Base-by-base conservation (phyloP, 1,140 invertebrate genomes). In the Drosophila fuyamai region DNA sequence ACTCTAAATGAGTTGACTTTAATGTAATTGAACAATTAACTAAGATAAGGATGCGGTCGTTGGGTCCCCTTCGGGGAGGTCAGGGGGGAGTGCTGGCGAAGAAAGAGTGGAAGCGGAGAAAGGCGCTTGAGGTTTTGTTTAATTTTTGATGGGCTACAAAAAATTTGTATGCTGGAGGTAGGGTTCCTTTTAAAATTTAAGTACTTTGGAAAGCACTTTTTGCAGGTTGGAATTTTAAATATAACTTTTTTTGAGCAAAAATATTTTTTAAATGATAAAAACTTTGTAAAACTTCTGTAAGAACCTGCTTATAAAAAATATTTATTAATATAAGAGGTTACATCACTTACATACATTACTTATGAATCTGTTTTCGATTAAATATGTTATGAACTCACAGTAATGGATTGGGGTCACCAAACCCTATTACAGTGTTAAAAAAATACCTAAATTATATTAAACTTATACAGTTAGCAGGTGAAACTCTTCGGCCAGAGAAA, bases 1-100 rank as follows among this genome's bases (percentile, higher is more conserved):
- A 75, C 55, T 48, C 59, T 46, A 76, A 81, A 81, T 59, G 78
- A 62, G 58, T 68, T 56, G 66, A 57, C 44, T 76, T 57, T 70
- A 80, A 63, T 48, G 63, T 83, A 79, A 83, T 84, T 83, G 72
- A 76, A 84, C 46, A 79, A 84, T 80, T 76, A 80, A 62, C 76
- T 36, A 59, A 81, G 73, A 65, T 66, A 76, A 76, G 71, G 71
- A 76, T 58, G 59, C 48, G 60, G 47, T 38, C 12, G 36, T 58
- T 62, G 36, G 54, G 60, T 14, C 40, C 27, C 27, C 23, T 43
- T 23, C 40, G 18, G 7, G 55, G 8, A 12, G 40, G 41, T 36
- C 40, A 12, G 36, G 48, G 27, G 14, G n/a, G 51, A 38, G 60
- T 12, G 14, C 32, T 23, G 46, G 23, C 8, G n/a, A 61, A 48